These are phyloP conservation scores for Poeciliopsis retropinna DNA, from an alignment of 2,113 vertebrate genomes.

Conservation along the genomic window DNA sequence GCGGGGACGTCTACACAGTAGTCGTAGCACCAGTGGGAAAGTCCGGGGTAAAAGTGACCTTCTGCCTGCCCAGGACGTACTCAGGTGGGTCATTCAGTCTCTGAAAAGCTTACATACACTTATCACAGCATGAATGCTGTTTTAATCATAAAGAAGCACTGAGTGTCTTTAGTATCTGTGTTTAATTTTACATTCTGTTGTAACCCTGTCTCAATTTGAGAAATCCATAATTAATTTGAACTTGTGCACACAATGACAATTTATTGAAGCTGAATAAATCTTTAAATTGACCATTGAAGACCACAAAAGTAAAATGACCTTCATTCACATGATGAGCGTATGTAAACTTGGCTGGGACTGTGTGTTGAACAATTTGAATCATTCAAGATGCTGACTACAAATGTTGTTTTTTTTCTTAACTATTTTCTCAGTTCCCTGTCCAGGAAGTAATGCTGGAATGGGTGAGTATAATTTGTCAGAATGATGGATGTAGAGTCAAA, in stretches of 20 bases:
- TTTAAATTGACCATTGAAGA: too few relatives aligned
- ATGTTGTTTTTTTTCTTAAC: slow-evolving; percentile 22
- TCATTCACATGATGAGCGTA: too few relatives aligned
- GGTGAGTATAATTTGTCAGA: slow-evolving; percentile 76
- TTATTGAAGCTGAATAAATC: too few relatives aligned
- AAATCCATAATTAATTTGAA: not conserved
- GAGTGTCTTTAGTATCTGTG: not conserved
- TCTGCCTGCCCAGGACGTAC: slow-evolving; percentile 88
- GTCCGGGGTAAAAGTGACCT: slow-evolving; percentile 77
- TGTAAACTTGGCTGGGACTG: not conserved
- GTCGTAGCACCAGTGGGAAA: slow-evolving; percentile 81
- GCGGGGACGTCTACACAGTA: slow-evolving; percentile 88
- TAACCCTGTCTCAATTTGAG: not conserved
- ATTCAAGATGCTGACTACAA: not conserved
- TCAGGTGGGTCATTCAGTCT: slow-evolving; percentile 79
- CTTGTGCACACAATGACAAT: not conserved
- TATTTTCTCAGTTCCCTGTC: slow-evolving; percentile 87
- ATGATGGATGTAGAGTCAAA: not conserved
- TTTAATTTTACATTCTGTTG: not conserved
- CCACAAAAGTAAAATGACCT: too few relatives aligned
- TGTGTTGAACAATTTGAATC: not conserved
- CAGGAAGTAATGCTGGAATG: slow-evolving; percentile 86
- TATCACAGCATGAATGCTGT: not conserved
- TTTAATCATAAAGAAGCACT: not conserved
- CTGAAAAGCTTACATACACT: not conserved